These are phyloP conservation scores for Channa striata DNA, from an alignment of 2,797 vertebrate genomes.

Conservation along the genomic window DNA sequence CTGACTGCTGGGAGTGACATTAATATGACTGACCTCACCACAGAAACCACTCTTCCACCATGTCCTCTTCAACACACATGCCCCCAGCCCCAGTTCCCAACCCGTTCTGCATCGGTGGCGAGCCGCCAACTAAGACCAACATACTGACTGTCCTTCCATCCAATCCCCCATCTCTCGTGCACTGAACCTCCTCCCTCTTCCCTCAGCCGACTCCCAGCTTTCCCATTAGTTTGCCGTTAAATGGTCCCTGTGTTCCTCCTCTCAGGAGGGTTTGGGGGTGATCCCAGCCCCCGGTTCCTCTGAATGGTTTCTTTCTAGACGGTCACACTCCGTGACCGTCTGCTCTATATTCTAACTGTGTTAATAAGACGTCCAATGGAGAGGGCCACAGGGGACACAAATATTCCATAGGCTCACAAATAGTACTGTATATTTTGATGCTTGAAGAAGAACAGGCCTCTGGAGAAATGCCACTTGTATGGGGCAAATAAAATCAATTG, in stretches of 20 bases:
- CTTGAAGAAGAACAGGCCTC: constrained; percentile 52
- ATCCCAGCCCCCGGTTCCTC: constrained; percentile 62
- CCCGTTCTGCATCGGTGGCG: constrained; percentile 70
- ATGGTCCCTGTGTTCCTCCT: constrained; percentile 78
- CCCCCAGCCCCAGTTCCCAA: constrained; percentile 63
- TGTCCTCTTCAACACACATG: constrained; percentile 31
- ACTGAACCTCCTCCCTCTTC: constrained; percentile 41
- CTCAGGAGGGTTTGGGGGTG: constrained; percentile 71
- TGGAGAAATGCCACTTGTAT: constrained; percentile 73
- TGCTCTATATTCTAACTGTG: constrained; percentile 77
- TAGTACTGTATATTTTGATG: constrained; percentile 52
- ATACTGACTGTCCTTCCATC: constrained; percentile 47
- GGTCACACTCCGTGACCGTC: constrained; percentile 80
- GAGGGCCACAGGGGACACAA: constrained; percentile 61
- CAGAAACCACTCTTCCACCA: constrained; percentile 48
- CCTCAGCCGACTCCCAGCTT: constrained; percentile 66
- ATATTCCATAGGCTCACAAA: constrained; percentile 66
- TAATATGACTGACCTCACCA: constrained; percentile 75
- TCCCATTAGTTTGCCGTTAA: constrained; percentile 79
- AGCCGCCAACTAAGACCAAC: constrained; percentile 57
- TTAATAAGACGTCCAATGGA: constrained; percentile 75
- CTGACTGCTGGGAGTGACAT: constrained; percentile 70
- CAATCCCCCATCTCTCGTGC: constrained; percentile 39
- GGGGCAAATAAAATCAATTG: constrained; percentile 71
- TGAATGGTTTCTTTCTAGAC: constrained; percentile 82